Conservation (phyloP, 2,797 vertebrate species). For the Rhynchotus rufescens region DNA sequence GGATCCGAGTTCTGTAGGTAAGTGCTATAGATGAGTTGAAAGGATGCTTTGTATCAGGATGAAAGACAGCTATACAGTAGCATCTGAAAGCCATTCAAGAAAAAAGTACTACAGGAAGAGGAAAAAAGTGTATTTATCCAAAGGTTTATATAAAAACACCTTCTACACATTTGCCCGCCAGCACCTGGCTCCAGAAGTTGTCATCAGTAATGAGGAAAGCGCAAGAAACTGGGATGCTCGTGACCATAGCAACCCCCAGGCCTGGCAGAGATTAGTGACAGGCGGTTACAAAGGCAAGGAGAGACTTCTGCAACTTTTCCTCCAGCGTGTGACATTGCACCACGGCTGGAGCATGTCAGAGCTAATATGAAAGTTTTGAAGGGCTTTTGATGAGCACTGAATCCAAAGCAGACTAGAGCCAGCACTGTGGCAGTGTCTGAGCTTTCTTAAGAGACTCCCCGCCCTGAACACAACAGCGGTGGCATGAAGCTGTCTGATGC, state of each 20-base stretch:
- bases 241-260: accelerated
- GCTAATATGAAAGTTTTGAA: not conserved
- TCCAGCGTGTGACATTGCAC: accelerated
- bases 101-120: not conserved
- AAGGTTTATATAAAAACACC: not conserved
- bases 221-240: not conserved
- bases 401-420: not conserved
- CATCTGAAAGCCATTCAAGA: not conserved
- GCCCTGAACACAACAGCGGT: not conserved
- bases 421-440: not conserved
- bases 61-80: not conserved
- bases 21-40: not conserved
- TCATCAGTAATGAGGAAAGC: not conserved
- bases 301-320: not conserved
- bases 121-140: not conserved
- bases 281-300: not conserved
- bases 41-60: not conserved
- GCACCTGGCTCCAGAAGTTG: not conserved
- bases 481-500: not conserved
- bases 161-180: not conserved
- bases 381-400: not conserved
- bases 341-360: not conserved
- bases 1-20: not conserved
- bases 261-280: not conserved
- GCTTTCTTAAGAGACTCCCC: not conserved